A percentile compares a stretch with the other conserved stretches of the same genome.
These are phyloP conservation scores for Listronotus bonariensis DNA, from an alignment of 1,140 invertebrate species.

Conservation along the genomic window DNA sequence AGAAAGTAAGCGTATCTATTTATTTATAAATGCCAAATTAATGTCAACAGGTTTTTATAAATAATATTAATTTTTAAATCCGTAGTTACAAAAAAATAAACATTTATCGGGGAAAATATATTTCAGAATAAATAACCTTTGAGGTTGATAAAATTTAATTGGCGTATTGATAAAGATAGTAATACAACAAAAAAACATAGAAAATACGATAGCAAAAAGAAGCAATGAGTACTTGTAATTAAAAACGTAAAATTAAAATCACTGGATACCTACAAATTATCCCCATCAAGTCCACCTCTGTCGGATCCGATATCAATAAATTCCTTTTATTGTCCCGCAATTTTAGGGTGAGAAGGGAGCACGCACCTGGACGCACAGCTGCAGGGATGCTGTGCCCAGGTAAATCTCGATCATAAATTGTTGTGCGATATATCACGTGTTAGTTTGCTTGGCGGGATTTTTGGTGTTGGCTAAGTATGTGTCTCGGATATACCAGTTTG, in stretches of 20 bases:
- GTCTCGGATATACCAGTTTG: neutral
- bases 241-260: neutral
- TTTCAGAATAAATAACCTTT: too few species aligned
- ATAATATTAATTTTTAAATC: too few species aligned
- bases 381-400: slow-evolving; percentile 39
- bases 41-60: too few species aligned
- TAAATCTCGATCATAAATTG: slow-evolving; percentile 16
- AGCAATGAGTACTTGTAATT: too few species aligned
- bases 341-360: slow-evolving; percentile 38
- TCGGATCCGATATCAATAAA: slow-evolving; percentile 35
- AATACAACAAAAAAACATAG: too few species aligned
- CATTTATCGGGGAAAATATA: too few species aligned
- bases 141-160: too few species aligned
- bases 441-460: neutral
- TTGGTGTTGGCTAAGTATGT: neutral
- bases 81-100: too few species aligned
- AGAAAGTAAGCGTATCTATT: too few species aligned
- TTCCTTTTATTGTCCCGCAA: slow-evolving; percentile 35
- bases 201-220: too few species aligned
- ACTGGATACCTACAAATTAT: neutral
- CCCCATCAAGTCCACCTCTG: slow-evolving; percentile 13
- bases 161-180: too few species aligned
- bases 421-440: slow-evolving; percentile 14
- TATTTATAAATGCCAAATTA: too few species aligned
- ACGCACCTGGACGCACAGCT: slow-evolving; percentile 45